Evolutionary conservation across 2,888 invertebrate genomes (phyloP).

Genomic region (Boloria euphrosyne): DNA sequence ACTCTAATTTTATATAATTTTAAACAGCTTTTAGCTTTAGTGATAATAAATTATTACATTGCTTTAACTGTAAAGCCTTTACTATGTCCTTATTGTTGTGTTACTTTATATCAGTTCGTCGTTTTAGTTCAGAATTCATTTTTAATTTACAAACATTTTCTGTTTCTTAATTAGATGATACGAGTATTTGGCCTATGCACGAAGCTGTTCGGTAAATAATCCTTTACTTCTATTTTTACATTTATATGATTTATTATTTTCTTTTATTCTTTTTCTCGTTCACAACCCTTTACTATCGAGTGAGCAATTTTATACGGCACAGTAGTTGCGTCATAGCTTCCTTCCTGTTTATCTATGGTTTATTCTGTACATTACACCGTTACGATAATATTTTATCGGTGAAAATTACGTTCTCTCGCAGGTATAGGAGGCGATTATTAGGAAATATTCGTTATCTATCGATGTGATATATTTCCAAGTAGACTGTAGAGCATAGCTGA

Average conservation of each 20-base stretch:
- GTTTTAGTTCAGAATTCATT: too few species aligned
- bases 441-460: neutral
- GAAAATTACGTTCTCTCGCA: slow-evolving; percentile 38
- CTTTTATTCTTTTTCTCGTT: slow-evolving; percentile 6
- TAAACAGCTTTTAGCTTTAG: too few species aligned
- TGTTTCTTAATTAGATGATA: too few species aligned
- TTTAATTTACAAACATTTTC: too few species aligned
- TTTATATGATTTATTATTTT: neutral
- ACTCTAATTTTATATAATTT: too few species aligned
- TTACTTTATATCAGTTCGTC: too few species aligned
- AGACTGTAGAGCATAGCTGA: neutral
- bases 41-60: too few species aligned
- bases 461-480: neutral
- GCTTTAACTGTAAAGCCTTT: too few species aligned
- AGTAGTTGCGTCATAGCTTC: slow-evolving; percentile 45
- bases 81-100: too few species aligned
- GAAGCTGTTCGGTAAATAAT: too few species aligned
- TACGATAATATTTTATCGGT: slow-evolving; percentile 48
- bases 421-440: slow-evolving; percentile 1
- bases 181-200: too few species aligned
- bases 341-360: slow-evolving; percentile 49
- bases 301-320: slow-evolving; percentile 48
- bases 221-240: neutral
- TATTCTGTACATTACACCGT: slow-evolving; percentile 45
- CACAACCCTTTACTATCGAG: slow-evolving; percentile 45